Evolutionary conservation across 2,113 vertebrate species (phyloP), one percentile per base, ranked within the genome.

Genomic region (Prunella himalayana): DNA sequence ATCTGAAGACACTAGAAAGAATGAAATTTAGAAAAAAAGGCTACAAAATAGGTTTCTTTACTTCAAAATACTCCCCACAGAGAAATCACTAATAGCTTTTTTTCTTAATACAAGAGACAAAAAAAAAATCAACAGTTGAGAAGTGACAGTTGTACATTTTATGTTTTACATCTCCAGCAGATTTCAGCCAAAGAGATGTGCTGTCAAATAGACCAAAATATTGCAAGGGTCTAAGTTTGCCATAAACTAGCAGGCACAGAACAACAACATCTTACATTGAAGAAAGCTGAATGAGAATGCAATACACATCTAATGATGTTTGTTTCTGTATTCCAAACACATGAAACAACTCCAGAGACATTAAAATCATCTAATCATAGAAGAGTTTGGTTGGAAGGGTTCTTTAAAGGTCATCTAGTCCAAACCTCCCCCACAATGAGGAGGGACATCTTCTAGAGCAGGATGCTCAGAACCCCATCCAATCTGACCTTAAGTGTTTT

Each of bases 291-390:
- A 42, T 30, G 27, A 82, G 14, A 83, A 86, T 3, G 3, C 16
- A 39, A 49, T 14, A 82, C 6, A n/a, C 16, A 54, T 4, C 13
- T 45, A 76, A 21, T 9, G 8, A 10, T n/a, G 11, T 20, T 59
- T 27, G 13, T 54, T 82, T 71, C n/a, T 68, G 0, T 31, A 61
- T 60, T 53, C 61, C 0, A 0, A 78, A 66, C 9, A 61, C 2
- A 0, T 66, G 20, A 75, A 75, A 75, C 42, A 50, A 59, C 30
- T 66, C 28, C 42, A 79, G 23, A 78, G 45, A 70, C 15, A 28
- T n/a, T 31, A 68, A 59, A 77, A 68, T 31, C 13, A 50, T 42
- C 1, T 0, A 57, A 57, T 31, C 31, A 68, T 22, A 59, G 33
- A 77, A 37, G 15, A 49, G 37, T 60, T 68, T 51, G 14, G 11